These are phyloP conservation scores for Indicator maculatus DNA, from an alignment of 2,113 vertebrate species.

Conservation along the genomic window DNA sequence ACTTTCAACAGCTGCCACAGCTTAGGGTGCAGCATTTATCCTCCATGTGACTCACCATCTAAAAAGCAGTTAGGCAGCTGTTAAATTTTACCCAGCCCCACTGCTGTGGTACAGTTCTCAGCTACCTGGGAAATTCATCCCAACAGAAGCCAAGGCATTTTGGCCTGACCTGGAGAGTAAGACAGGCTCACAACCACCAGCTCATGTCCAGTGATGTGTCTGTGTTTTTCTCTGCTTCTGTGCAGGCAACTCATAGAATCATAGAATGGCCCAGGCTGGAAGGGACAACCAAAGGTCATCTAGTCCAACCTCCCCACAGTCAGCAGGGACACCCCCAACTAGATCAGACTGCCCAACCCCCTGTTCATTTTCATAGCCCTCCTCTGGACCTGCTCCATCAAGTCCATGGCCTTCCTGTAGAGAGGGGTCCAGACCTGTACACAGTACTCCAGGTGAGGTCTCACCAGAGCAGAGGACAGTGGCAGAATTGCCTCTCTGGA, in stretches of 20 bases:
- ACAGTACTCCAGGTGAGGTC: too few relatives aligned
- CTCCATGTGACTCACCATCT: not conserved
- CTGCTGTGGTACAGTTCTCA: not conserved
- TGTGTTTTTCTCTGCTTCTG: not conserved
- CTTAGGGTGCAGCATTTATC: not conserved
- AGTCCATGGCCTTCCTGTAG: too few relatives aligned
- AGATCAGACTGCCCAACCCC: too few relatives aligned
- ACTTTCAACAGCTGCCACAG: not conserved
- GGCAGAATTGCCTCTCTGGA: too few relatives aligned
- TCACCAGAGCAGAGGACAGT: too few relatives aligned
- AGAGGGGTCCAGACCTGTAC: too few relatives aligned
- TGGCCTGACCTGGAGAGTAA: not conserved
- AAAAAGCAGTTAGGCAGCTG: not conserved
- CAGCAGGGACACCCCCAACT: too few relatives aligned
- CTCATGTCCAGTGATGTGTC: rapidly evolving
- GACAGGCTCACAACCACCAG: not conserved
- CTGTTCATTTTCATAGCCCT: too few relatives aligned
- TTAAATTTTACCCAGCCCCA: not conserved
- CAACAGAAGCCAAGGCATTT: not conserved
- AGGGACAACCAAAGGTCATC: too few relatives aligned
- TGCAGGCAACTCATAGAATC: not conserved
- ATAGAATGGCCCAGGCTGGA: too few relatives aligned
- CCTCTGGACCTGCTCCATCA: too few relatives aligned
- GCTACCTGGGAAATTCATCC: not conserved
- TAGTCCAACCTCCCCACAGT: too few relatives aligned